phyloP scores from a whole-genome alignment of 2,888 invertebrate species.

The Ophion ellenae region DNA sequence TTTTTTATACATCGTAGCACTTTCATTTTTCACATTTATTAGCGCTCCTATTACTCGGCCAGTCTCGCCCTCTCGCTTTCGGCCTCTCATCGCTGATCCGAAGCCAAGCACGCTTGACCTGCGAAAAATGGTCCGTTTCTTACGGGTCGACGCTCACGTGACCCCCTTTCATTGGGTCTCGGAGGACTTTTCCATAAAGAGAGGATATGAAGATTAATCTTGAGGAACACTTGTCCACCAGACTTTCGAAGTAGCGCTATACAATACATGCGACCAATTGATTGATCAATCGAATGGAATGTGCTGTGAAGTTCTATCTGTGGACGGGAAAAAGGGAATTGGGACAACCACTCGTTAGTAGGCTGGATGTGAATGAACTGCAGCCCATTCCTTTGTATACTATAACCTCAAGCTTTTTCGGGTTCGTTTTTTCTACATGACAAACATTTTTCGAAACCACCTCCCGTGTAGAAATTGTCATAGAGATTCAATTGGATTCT shows the following conservation, averaged over 20 bases:
- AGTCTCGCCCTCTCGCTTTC: background rate
- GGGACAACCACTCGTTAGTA: background rate
- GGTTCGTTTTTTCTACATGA: no score
- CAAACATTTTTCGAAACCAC: no score
- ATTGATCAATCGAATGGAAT: background rate
- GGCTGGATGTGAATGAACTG: background rate
- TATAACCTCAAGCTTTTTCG: background rate
- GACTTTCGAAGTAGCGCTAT: background rate
- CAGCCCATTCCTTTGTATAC: background rate
- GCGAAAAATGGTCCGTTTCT: slow-evolving; percentile 61
- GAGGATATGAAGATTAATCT: background rate
- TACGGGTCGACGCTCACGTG: slow-evolving; percentile 39
- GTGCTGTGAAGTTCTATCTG: background rate
- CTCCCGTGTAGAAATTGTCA: no score
- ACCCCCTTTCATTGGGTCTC: slow-evolving; percentile 10
- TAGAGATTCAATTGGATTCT: no score
- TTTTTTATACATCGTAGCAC: slow-evolving; percentile 51
- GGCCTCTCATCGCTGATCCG: slow-evolving; percentile 1
- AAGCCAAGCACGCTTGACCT: slow-evolving; percentile 41
- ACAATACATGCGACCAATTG: background rate
- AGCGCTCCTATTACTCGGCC: slow-evolving; percentile 38
- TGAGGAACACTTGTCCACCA: background rate
- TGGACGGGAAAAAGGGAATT: background rate
- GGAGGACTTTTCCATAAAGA: background rate
- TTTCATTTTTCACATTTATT: slow-evolving; percentile 64